These are phyloP conservation scores for Sandelia bainsii DNA, from an alignment of 2,797 vertebrate species.

Conservation along the genomic window DNA sequence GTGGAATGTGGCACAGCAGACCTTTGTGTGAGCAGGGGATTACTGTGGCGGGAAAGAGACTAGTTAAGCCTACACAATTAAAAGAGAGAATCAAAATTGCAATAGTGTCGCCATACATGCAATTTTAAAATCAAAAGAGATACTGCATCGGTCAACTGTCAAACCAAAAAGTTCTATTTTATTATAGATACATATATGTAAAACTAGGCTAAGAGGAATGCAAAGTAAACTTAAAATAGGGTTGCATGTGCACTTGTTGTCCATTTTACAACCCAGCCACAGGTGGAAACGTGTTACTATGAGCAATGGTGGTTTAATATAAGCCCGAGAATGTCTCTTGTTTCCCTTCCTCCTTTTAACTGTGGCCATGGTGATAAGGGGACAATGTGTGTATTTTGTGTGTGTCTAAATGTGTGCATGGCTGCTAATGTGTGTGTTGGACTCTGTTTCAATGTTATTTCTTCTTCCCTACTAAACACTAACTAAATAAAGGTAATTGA, in stretches of 20 bases:
- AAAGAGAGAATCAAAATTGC: conserved; percentile 9
- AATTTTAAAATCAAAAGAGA: conserved; percentile 1
- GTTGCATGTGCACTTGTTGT: conserved; percentile 37
- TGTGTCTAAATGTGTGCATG: conserved; percentile 4
- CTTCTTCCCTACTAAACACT: conserved; percentile 50
- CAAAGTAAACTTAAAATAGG: conserved; percentile 23
- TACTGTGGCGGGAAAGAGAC: conserved; percentile 14
- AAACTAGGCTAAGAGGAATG: too few species aligned
- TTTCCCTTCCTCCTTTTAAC: conserved; percentile 63
- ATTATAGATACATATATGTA: too few species aligned
- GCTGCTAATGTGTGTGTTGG: conserved; percentile 44
- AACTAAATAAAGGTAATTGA: conserved; percentile 67
- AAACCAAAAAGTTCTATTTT: too few species aligned
- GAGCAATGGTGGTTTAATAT: conserved; percentile 47
- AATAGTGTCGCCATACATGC: conserved; percentile 14
- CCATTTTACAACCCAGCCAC: conserved; percentile 27
- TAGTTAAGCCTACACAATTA: conserved; percentile 2
- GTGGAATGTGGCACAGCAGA: conserved; percentile 68
- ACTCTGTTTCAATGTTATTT: conserved; percentile 49
- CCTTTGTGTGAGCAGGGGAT: conserved; percentile 34
- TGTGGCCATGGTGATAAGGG: conserved; percentile 70
- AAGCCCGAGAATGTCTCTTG: conserved; percentile 50
- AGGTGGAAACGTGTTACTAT: conserved; percentile 53
- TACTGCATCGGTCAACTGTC: conserved; percentile 1
- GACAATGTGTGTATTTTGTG: conserved; percentile 57